phyloP scores from a whole-genome alignment of 2,888 invertebrate species.

The Oxyscelio sp. region DNA sequence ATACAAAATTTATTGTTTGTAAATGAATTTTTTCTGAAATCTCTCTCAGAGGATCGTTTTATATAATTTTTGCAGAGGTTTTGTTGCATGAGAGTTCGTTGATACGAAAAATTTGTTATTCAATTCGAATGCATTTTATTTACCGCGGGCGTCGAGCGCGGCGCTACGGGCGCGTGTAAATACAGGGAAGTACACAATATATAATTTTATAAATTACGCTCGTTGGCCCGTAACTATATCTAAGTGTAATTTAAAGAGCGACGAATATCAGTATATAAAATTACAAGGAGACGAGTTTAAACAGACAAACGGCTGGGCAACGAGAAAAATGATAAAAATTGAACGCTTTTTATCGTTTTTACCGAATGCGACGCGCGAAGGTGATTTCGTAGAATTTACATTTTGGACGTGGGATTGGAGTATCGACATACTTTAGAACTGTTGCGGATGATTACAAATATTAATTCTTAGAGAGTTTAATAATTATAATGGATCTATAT shows the following conservation, averaged over 20 bases:
- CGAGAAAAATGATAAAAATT: conserved; percentile 36
- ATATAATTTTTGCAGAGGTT: too few relatives aligned
- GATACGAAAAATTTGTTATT: too few relatives aligned
- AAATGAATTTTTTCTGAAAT: too few relatives aligned
- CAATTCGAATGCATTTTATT: too few relatives aligned
- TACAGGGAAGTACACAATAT: conserved; percentile 16
- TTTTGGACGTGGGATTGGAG: conserved; percentile 59
- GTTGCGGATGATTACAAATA: conserved; percentile 81
- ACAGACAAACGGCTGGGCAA: not conserved
- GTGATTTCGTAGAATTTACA: conserved; percentile 66
- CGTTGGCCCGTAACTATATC: conserved; percentile 40
- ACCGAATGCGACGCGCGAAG: conserved; percentile 4
- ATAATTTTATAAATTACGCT: conserved; percentile 47
- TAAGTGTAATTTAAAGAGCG: conserved; percentile 29
- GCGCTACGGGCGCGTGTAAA: conserved; percentile 31
- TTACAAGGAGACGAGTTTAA: conserved; percentile 17
- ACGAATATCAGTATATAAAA: conserved; percentile 53
- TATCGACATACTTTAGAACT: conserved; percentile 71
- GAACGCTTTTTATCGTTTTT: conserved; percentile 46
- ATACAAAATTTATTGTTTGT: too few relatives aligned
- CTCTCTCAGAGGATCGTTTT: too few relatives aligned
- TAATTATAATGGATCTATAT: conserved; percentile 87
- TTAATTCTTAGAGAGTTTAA: conserved; percentile 88
- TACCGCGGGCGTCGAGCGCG: conserved; percentile 1
- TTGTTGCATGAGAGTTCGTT: too few relatives aligned